Evolutionary conservation across 1,140 invertebrate species (phyloP), one percentile per base, ranked within the genome.

Genomic region (Macrobrachium nipponense): DNA sequence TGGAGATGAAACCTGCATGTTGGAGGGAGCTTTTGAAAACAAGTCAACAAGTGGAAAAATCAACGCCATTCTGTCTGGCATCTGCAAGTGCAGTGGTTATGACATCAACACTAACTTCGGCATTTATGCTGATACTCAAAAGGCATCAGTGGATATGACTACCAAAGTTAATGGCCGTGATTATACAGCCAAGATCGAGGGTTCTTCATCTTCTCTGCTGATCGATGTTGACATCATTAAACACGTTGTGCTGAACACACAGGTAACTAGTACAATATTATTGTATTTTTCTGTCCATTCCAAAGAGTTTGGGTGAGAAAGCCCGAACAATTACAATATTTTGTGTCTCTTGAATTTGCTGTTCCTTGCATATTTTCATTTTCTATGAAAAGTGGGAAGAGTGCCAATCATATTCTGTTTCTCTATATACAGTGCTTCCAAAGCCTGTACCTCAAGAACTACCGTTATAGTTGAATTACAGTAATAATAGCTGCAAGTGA

Each of bases 171-270:
- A 80, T 51, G 59, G 27, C n/a, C 64, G 66, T 12, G 23, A 72
- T 14, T 75, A 72, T n/a, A 58, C 44, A 3, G 43, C 75, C 58
- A 78, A 15, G 43, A n/a, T 84, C 17, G 83, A 86, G 17, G 77
- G 68, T 14, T 73, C 83, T 7, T 23, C 36, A 11, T 51, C 58
- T 20, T 86, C 83, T 59, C 23, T 86, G 17, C 27, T 80, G 4
- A 60, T 80, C 20, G 83, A 86, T 23, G 66, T 68, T 20, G 75
- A 80, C 68, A 20, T 86, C 70, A 43, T 73, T 36, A 86, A 60
- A 44, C 83, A 86, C 23, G 61, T 86, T 8, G 7, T 86, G 10
- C 6, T 86, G 8, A 75, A 79, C 17, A 68, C 83, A 23, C 68
- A 86, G 12, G 83, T 86, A 73, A 86, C 66, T 80, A n/a, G 11